A percentile compares a stretch with the other conserved stretches of the same genome.
Conservation (phyloP, 2,797 vertebrate species). For the Morus bassanus region DNA sequence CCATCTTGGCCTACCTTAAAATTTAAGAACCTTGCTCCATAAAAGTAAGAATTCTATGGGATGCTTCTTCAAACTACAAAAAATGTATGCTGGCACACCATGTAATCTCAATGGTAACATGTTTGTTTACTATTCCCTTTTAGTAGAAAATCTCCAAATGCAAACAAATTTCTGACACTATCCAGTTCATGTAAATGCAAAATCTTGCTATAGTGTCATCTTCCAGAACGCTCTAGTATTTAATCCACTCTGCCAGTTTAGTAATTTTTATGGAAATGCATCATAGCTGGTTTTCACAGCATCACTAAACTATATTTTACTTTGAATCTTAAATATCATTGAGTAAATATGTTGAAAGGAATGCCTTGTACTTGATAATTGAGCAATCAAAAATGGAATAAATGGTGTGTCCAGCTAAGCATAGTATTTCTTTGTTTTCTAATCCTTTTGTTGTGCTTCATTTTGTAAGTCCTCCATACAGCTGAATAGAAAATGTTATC, state of each 20-base stretch:
- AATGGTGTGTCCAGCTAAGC: slow-evolving; percentile 28
- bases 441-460: slow-evolving; percentile 46
- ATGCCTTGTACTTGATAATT: slow-evolving; percentile 29
- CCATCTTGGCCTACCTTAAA: background rate
- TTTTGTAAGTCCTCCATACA: slow-evolving; percentile 21
- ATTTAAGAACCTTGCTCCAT: background rate
- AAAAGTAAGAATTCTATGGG: background rate
- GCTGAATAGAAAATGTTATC: slow-evolving; percentile 67
- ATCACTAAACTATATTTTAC: slow-evolving; percentile 6
- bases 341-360: slow-evolving; percentile 23
- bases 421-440: slow-evolving; percentile 62
- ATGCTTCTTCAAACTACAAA: slow-evolving; percentile 13
- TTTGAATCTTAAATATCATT: slow-evolving; percentile 42
- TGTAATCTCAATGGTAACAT: slow-evolving; percentile 3
- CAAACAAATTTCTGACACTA: slow-evolving; percentile 27
- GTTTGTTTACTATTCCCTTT: slow-evolving; percentile 42
- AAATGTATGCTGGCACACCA: background rate
- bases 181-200: slow-evolving; percentile 32
- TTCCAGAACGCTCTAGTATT: slow-evolving; percentile 31
- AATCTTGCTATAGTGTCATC: slow-evolving; percentile 12
- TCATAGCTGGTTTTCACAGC: background rate
- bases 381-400: slow-evolving; percentile 42
- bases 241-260: slow-evolving; percentile 19
- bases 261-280: slow-evolving; percentile 4
- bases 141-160: slow-evolving; percentile 30